Evolutionary conservation across 1,140 invertebrate species (phyloP).

Genomic region (Episyrphus balteatus): DNA sequence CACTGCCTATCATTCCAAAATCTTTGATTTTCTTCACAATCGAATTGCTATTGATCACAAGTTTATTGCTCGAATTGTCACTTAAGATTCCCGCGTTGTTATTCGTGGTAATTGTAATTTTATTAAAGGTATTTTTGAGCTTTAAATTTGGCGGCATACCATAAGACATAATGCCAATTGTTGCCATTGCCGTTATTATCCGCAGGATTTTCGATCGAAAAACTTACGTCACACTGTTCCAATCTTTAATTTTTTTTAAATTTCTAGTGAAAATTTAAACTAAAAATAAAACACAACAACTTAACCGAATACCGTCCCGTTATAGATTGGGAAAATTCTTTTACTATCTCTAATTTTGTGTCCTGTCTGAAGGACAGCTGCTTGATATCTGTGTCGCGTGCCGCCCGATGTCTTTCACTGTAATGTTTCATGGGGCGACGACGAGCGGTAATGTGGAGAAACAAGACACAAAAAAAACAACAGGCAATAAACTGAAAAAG

Average conservation of each 20-base stretch:
- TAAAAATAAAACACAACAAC: conserved; percentile 2
- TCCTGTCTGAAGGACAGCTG: conserved; percentile 31
- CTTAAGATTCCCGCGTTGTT: no score
- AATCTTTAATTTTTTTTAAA: no score
- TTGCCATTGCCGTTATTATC: background rate
- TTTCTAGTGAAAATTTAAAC: no score
- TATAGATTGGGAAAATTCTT: conserved; percentile 1
- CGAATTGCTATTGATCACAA: conserved; percentile 14
- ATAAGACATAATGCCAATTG: conserved; percentile 3
- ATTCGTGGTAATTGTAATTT: conserved; percentile 18
- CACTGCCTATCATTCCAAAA: conserved; percentile 30
- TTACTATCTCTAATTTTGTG: conserved; percentile 7
- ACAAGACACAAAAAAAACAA: no score
- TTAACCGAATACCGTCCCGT: background rate
- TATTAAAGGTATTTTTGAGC: conserved; percentile 21
- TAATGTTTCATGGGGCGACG: conserved; percentile 25
- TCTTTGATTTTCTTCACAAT: conserved; percentile 33
- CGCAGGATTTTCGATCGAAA: no score
- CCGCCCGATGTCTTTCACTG: conserved; percentile 26
- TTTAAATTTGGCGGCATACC: background rate
- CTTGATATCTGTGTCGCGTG: conserved; percentile 35
- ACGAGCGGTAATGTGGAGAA: background rate
- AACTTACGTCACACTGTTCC: no score
- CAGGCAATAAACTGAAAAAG: no score
- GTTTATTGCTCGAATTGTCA: conserved; percentile 15